These are phyloP conservation scores for Temnothorax ravouxi DNA, from an alignment of 2,888 invertebrate species.

Conservation along the genomic window DNA sequence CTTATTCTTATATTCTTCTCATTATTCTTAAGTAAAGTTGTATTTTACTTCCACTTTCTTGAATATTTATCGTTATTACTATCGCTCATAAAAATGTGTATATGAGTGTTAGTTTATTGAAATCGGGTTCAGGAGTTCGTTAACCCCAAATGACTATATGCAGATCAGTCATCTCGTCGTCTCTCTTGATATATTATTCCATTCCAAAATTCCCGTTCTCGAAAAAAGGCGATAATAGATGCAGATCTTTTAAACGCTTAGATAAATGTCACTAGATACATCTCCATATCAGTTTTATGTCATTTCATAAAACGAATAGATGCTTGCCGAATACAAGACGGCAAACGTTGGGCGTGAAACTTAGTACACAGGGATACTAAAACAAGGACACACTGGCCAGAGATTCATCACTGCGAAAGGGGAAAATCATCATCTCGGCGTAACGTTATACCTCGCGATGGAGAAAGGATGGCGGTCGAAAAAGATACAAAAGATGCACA, in stretches of 20 bases:
- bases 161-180: neutral
- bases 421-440: conserved; percentile 7
- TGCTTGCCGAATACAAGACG: neutral
- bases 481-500: conserved; percentile 36
- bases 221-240: neutral
- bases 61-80: neutral
- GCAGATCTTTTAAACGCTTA: neutral
- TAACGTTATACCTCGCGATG: conserved; percentile 38
- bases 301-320: neutral
- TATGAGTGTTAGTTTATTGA: neutral
- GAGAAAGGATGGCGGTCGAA: conserved; percentile 28
- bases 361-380: neutral
- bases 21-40: neutral
- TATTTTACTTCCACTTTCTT: neutral
- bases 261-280: conserved; percentile 4
- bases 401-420: neutral
- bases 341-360: neutral
- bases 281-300: conserved; percentile 12
- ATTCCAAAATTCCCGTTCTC: neutral
- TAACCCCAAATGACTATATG: neutral
- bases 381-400: neutral
- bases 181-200: neutral
- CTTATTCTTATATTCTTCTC: neutral
- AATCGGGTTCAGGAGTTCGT: neutral
- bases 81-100: neutral